A percentile compares a stretch with the other conserved stretches of the same genome.
These are phyloP conservation scores for Porites lutea DNA, from an alignment of 64 coral and sea anemone species.

Conservation along the genomic window DNA sequence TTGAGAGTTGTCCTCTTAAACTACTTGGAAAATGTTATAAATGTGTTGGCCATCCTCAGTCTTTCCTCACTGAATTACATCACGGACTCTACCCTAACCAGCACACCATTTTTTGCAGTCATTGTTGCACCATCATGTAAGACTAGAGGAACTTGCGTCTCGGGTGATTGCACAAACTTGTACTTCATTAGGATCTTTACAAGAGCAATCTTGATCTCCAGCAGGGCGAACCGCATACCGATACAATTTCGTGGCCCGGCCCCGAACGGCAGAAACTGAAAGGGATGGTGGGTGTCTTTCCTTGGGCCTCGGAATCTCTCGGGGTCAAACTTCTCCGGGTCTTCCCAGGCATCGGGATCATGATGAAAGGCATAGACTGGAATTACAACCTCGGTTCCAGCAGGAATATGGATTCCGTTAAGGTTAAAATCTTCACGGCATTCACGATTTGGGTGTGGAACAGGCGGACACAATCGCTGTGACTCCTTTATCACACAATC, in stretches of 20 bases:
- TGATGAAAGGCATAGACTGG: constrained; percentile 71
- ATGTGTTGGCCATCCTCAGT: no score
- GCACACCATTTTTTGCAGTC: constrained; percentile 50
- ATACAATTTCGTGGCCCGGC: constrained; percentile 55
- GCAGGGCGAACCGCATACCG: constrained; percentile 49
- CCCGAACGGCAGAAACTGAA: constrained; percentile 60
- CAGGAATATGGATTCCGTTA: constrained; percentile 52
- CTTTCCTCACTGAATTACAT: background rate
- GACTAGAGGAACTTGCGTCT: constrained; percentile 44
- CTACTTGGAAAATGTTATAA: no score
- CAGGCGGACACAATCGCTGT: constrained; percentile 51
- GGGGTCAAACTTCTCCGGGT: constrained; percentile 65
- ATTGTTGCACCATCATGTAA: constrained; percentile 36
- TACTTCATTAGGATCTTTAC: constrained; percentile 44
- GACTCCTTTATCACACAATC: constrained; percentile 66
- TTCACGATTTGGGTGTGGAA: constrained; percentile 9
- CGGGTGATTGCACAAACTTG: constrained; percentile 38
- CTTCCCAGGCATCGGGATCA: constrained; percentile 62
- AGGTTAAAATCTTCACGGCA: constrained; percentile 44
- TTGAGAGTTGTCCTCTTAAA: no score
- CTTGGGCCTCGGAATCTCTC: constrained; percentile 51
- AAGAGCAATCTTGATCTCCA: constrained; percentile 57
- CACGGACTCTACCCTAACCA: constrained; percentile 9
- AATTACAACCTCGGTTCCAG: constrained; percentile 45
- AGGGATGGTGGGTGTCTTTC: constrained; percentile 27